phyloP scores from a whole-genome alignment of 2,797 vertebrate genomes.

The Heliangelus exortis region DNA sequence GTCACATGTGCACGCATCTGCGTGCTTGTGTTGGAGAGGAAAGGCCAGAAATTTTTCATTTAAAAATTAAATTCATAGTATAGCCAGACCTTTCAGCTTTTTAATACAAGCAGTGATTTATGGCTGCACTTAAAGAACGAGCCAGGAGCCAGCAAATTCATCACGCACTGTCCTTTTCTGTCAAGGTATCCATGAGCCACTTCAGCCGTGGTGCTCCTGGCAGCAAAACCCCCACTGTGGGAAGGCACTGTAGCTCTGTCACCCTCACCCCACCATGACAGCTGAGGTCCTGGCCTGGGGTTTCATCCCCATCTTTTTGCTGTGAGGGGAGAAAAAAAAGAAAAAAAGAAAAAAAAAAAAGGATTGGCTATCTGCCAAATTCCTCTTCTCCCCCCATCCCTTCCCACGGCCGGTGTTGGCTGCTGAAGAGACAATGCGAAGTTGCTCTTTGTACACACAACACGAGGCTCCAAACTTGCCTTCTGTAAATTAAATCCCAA shows the following conservation, averaged over 20 bases:
- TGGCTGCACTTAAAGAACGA: not conserved
- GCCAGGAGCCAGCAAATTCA: not conserved
- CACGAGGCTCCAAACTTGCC: not conserved
- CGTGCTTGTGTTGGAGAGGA: not conserved
- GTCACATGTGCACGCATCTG: fast-evolving
- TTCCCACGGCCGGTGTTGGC: not conserved
- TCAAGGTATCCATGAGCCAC: fast-evolving
- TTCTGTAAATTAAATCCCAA: not conserved
- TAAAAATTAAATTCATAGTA: slow-evolving; percentile 10
- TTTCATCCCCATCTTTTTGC: not conserved
- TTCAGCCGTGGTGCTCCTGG: fast-evolving
- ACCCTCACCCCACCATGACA: fast-evolving
- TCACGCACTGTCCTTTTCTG: not conserved
- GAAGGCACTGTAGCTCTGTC: not conserved
- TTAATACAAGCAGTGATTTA: slow-evolving; percentile 37
- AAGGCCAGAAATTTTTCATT: slow-evolving; percentile 10
- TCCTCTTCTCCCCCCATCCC: not conserved
- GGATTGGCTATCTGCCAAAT: not conserved
- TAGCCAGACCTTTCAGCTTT: slow-evolving; percentile 33
- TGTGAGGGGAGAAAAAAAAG: not conserved
- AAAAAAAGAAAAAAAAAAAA: not conserved
- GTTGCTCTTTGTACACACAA: not conserved
- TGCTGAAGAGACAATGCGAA: not conserved
- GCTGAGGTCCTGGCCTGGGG: not conserved
- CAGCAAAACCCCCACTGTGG: fast-evolving